Evolutionary conservation across 1,140 invertebrate genomes (phyloP).

Genomic region (Lamellibrachia luymesi): DNA sequence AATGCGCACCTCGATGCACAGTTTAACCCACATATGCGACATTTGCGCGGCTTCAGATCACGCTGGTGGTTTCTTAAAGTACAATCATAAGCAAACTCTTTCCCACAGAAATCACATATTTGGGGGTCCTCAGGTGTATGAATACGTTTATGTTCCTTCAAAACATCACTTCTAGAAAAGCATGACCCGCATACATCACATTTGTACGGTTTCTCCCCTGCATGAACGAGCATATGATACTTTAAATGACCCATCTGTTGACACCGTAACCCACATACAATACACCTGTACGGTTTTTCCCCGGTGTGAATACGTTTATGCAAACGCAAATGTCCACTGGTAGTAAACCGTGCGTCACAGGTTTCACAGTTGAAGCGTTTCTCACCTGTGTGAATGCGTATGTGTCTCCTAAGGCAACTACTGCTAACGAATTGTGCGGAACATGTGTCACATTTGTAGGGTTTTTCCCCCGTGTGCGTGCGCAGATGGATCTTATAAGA

Average conservation of each 20-base stretch:
- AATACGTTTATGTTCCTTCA: too few relatives aligned
- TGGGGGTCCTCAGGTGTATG: too few relatives aligned
- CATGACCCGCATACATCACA: too few relatives aligned
- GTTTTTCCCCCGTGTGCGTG: not conserved
- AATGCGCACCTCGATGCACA: not conserved
- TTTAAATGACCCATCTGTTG: not conserved
- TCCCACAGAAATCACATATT: too few relatives aligned
- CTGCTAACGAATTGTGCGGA: not conserved
- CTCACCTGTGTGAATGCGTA: not conserved
- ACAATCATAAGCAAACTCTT: too few relatives aligned
- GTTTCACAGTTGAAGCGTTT: not conserved
- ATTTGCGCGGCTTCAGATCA: too few relatives aligned
- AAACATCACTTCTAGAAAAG: too few relatives aligned
- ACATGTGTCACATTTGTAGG: not conserved
- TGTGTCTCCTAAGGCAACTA: not conserved
- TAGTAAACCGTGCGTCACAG: not conserved
- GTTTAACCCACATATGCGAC: too few relatives aligned
- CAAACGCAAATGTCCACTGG: too few relatives aligned
- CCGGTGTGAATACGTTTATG: not conserved
- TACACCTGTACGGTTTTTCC: not conserved
- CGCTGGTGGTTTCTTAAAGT: too few relatives aligned
- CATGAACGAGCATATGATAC: too few relatives aligned
- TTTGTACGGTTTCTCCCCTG: too few relatives aligned
- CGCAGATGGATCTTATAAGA: not conserved
- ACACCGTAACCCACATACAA: not conserved